A percentile compares a stretch with the other conserved stretches of the same genome.
These are phyloP conservation scores for Potorous gilbertii DNA, from an alignment of 2,797 vertebrate species.

Conservation along the genomic window DNA sequence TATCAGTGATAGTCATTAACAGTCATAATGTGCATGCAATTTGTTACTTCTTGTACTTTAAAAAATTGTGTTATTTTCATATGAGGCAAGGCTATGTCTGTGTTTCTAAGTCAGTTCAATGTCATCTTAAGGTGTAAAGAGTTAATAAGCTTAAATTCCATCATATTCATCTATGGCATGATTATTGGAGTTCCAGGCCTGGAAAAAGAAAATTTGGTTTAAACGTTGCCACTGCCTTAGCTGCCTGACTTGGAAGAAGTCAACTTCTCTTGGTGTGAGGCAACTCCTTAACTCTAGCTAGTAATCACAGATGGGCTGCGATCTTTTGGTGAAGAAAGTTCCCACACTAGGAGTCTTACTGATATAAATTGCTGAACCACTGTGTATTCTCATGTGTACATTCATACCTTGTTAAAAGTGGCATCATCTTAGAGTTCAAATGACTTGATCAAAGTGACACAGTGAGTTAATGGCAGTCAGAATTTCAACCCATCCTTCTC, in stretches of 20 bases:
- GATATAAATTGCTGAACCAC: background rate
- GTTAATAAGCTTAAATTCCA: background rate
- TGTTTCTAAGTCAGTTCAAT: background rate
- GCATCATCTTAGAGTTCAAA: background rate
- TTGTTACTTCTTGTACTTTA: background rate
- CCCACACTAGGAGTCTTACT: background rate
- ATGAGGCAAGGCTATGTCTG: background rate
- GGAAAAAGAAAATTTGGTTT: background rate
- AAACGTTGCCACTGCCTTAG: background rate
- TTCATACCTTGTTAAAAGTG: background rate
- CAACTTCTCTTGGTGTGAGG: background rate
- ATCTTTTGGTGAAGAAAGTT: background rate
- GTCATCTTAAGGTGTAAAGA: background rate
- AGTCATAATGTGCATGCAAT: background rate
- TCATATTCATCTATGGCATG: background rate
- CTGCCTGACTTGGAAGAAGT: background rate
- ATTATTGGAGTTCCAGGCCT: background rate
- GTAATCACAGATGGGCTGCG: background rate
- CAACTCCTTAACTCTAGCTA: background rate
- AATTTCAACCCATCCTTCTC: background rate
- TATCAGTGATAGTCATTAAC: background rate
- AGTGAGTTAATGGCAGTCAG: background rate
- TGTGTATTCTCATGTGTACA: background rate
- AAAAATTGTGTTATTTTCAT: background rate
- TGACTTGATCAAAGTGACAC: background rate